Base-by-base conservation (phyloP, 35 echinoderm and acorn worm species). In the Holothuria glaberrima region DNA sequence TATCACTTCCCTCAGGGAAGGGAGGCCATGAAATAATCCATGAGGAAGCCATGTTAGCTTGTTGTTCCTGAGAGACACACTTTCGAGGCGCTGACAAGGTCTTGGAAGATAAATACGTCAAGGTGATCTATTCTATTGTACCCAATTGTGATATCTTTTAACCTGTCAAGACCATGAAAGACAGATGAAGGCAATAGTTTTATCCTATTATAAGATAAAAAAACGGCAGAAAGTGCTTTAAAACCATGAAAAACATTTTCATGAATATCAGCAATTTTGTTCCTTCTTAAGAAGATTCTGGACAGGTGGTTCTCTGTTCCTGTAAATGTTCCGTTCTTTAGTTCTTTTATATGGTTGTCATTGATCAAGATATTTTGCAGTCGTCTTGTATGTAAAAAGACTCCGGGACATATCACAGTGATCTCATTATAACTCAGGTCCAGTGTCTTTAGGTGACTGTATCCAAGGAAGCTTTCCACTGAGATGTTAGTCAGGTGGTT, bases 11-110 rank as follows among this genome's bases (percentile, higher is more conserved):
- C 71, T 75, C 32, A 75, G 71, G 6, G 71, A 75, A 22, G 71
- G 22, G 18, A 75, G 71, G 9, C 71, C 71, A 36, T 75, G 20
- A 21, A 75, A 75, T 19, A 75, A 75, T 75, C 71, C 71, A 38
- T 20, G 13, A 33, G 71, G 71, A 18, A 75, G 9, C 32, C 33
- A 44, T 19, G 12, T 75, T 20, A 75, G 30, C 21, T 41, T 35
- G 30, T 75, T 75, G 30, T 75, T 21, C 6, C 5, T 45, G 16
- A 75, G n/a, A 22, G 10, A 33, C 17, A 75, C n/a, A 75, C 30
- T 75, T 75, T 75, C 38, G 5, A 75, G 38, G n/a, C n/a, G 2
- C 34, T 16, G 12, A 30, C n/a, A 33, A 75, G 71, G 5, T 12
- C 71, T 41, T 14, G n/a, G 35, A 48, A 41, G 6, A 75, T 35